phyloP scores from a whole-genome alignment of 2,797 vertebrate genomes.

The Morelia viridis region DNA sequence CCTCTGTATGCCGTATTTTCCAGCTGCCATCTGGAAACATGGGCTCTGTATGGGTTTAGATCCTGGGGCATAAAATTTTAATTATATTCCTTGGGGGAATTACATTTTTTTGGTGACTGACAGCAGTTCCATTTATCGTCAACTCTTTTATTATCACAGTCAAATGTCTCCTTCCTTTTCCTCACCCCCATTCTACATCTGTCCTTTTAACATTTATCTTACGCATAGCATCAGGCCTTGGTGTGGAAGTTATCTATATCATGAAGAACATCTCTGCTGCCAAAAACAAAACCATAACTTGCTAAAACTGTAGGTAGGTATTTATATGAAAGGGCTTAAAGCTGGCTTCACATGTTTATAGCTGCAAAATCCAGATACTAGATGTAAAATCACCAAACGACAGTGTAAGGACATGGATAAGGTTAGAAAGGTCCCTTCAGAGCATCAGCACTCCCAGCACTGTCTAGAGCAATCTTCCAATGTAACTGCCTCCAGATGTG shows the following conservation, averaged over 20 bases:
- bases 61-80: neutral
- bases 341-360: neutral
- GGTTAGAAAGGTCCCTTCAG: no score
- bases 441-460: no score
- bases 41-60: neutral
- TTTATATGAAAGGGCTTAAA: neutral
- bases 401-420: neutral
- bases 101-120: neutral
- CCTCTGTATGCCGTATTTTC: neutral
- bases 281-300: neutral
- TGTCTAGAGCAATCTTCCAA: no score
- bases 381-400: neutral
- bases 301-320: neutral
- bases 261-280: neutral
- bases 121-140: neutral
- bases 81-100: neutral
- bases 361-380: neutral
- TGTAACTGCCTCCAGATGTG: neutral
- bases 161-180: neutral
- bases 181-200: neutral
- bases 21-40: neutral
- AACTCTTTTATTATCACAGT: conserved; percentile 22
- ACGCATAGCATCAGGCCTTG: neutral
- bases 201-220: neutral
- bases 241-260: neutral